Base-by-base conservation (phyloP, 2,797 vertebrate genomes). In the Coracias cyanogaster region DNA sequence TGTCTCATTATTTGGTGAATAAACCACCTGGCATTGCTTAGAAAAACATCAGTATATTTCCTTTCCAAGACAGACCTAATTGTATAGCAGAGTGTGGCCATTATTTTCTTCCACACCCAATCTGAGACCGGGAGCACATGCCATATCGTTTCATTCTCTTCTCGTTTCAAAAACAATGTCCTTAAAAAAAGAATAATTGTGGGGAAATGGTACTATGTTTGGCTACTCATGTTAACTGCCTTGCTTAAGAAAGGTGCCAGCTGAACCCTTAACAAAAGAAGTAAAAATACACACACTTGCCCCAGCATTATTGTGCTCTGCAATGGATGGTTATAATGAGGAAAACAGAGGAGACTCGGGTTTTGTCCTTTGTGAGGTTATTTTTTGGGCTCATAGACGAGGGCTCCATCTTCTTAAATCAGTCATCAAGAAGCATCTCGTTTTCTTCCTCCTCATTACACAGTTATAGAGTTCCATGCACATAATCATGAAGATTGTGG, bases 1-100 rank as follows among this genome's bases (percentile, higher is more conserved):
- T 82, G 67, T 94, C 82, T 95, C 80, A 67, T 94, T 94, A 97
- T 96, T 95, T 82, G 91, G 85, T 72, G 91, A 85, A 82, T 77
- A 87, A 90, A 69, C n/a, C 80, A 88, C 65, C 88, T 82, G 90
- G 85, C 83, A 77, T 85, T 93, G 33, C 77, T 76, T 87, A 93
- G 90, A 86, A 86, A 92, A 80, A 86, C 71, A 52, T 85, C 70
- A 73, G 65, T 77, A 9, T 84, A 37, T 26, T 90, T 97, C 45
- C 79, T 72, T 86, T 92, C 89, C 74, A 94, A 71, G 33, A 25
- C 37, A 43, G 70, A 69, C 49, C 82, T 93, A 77, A 90, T 90
- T 71, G 46, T 69, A 21, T 60, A 54, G 64, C 82, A 65, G 76
- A 62, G 15, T 78, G 92, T 71, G 93, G 82, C 77, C 45, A 35